phyloP scores from a whole-genome alignment of 2,888 invertebrate species.

The Patella caerulea region DNA sequence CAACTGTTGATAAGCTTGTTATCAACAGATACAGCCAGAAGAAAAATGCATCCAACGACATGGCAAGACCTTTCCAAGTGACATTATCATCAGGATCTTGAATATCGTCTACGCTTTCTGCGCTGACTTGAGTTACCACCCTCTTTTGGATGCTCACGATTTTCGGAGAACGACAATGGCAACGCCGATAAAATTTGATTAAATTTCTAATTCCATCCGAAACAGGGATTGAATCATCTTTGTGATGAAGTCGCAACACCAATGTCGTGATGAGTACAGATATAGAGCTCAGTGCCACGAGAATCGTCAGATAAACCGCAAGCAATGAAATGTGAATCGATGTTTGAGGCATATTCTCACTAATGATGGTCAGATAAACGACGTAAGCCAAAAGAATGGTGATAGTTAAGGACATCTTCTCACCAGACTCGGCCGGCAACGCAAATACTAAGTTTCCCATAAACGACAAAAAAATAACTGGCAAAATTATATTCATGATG shows the following conservation, averaged over 20 bases:
- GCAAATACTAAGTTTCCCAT: conserved; percentile 33
- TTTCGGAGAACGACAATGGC: background rate
- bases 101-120: background rate
- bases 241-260: conserved; percentile 30
- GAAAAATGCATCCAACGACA: background rate
- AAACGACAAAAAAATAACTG: conserved; percentile 29
- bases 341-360: conserved; percentile 32
- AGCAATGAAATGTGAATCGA: conserved; percentile 33
- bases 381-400: conserved; percentile 34
- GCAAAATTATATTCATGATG: conserved; percentile 35
- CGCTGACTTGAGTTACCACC: background rate
- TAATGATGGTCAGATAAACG: conserved; percentile 35
- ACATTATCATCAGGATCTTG: background rate
- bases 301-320: conserved; percentile 24
- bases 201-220: background rate
- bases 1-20: background rate
- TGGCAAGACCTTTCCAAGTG: background rate
- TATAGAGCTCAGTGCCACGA: conserved; percentile 25
- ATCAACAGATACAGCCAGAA: background rate
- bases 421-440: conserved; percentile 33
- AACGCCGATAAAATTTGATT: background rate
- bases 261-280: conserved; percentile 26
- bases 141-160: background rate
- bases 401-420: conserved; percentile 30
- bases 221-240: conserved; percentile 15